Percentiles rank a stretch among this genome's conserved stretches.
phyloP scores from a whole-genome alignment of 2,797 vertebrate genomes.

The Iguana delicatissima region DNA sequence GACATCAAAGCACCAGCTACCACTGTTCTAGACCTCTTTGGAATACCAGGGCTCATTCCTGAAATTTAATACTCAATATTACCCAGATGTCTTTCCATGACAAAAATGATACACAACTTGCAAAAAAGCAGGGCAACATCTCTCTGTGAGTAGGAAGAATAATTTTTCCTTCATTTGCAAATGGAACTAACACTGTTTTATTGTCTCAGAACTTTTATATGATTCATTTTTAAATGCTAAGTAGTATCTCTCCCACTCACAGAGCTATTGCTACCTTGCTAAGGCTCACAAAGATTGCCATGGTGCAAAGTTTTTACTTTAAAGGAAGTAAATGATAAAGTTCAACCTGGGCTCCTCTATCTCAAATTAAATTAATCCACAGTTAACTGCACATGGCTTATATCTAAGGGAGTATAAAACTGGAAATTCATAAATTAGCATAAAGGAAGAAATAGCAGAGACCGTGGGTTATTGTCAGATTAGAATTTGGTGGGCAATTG shows the following conservation, averaged over 20 bases:
- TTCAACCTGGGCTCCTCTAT: conserved; percentile 18
- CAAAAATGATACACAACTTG: not conserved
- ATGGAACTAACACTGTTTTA: conserved; percentile 36
- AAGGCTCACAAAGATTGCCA: conserved; percentile 39
- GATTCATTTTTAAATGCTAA: not conserved
- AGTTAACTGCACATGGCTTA: conserved; percentile 44
- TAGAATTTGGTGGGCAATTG: conserved; percentile 68
- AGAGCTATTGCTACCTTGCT: conserved; percentile 41
- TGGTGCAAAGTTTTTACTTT: conserved; percentile 43
- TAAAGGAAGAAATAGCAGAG: conserved; percentile 52
- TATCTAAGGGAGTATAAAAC: conserved; percentile 39
- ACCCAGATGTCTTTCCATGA: not conserved
- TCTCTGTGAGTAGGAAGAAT: not conserved
- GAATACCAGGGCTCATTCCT: not conserved
- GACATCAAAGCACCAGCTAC: too few relatives aligned
- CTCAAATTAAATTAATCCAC: conserved; percentile 43
- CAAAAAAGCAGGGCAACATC: not conserved
- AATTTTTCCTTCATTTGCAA: conserved; percentile 14
- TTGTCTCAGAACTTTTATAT: not conserved
- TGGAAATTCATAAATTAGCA: conserved; percentile 45
- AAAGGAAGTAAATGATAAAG: conserved; percentile 55
- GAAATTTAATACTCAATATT: not conserved
- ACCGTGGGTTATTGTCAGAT: conserved; percentile 43
- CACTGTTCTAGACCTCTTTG: conserved; percentile 18
- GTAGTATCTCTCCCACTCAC: not conserved